phyloP scores from a whole-genome alignment of 1,140 invertebrate genomes.

The Patella vulgata region DNA sequence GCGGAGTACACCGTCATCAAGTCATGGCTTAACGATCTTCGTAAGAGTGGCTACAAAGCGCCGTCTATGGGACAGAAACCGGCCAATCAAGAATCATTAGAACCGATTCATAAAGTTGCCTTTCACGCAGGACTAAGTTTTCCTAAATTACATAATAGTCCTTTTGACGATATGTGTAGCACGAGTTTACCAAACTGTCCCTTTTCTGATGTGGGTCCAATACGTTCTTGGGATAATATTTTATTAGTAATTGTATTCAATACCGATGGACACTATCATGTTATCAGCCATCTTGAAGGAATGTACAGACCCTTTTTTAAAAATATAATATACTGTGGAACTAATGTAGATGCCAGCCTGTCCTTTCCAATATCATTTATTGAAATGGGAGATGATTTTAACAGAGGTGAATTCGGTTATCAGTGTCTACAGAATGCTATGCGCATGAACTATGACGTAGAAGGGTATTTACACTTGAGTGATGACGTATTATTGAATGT shows the following conservation, averaged over 20 bases:
- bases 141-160: no score
- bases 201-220: no score
- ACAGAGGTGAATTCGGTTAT: background rate
- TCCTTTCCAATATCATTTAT: background rate
- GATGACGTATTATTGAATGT: conserved; percentile 4
- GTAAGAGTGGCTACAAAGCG: no score
- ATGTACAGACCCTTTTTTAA: background rate
- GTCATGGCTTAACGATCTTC: no score
- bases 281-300: background rate
- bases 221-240: background rate
- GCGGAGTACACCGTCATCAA: no score
- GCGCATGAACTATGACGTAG: conserved; percentile 8
- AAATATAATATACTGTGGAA: conserved; percentile 1
- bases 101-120: no score
- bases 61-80: no score
- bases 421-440: background rate
- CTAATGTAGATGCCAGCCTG: background rate
- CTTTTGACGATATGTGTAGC: no score
- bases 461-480: conserved; percentile 1
- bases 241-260: conserved; percentile 6
- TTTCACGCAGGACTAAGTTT: no score
- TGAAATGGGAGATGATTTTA: background rate
- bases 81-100: no score
- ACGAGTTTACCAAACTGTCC: no score
- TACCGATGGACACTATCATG: background rate